These are phyloP conservation scores for Nycticorax nycticorax DNA, from an alignment of 2,113 vertebrate species.

Conservation along the genomic window DNA sequence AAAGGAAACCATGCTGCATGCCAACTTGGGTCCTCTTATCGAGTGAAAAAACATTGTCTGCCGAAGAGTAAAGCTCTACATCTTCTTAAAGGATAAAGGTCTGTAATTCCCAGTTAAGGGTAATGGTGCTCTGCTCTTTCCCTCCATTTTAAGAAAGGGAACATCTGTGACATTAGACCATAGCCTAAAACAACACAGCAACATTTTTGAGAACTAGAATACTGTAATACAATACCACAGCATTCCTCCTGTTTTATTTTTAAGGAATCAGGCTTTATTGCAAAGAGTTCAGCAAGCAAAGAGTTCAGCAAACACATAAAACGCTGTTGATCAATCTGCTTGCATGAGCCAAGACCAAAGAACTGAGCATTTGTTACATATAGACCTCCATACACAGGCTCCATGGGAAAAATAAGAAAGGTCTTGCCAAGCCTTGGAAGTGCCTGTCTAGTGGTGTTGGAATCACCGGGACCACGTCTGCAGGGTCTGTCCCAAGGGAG, in stretches of 20 bases:
- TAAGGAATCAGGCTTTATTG: not conserved
- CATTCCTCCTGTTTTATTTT: slow-evolving; percentile 21
- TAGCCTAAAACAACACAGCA: slow-evolving; percentile 20
- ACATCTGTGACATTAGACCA: not conserved
- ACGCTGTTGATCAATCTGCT: not conserved
- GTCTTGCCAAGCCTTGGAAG: not conserved
- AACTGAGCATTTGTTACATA: not conserved
- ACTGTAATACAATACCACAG: not conserved
- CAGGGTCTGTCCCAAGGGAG: not conserved
- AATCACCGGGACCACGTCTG: not conserved
- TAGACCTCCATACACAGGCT: not conserved
- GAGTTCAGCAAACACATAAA: not conserved
- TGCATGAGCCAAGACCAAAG: not conserved
- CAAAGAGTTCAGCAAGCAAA: not conserved
- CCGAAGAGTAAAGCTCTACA: not conserved
- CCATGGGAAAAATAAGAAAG: not conserved
- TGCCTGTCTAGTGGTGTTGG: not conserved
- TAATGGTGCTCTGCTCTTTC: not conserved
- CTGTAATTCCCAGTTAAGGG: not conserved
- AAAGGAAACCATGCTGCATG: not conserved
- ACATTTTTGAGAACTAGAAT: not conserved
- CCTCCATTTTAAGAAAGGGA: slow-evolving; percentile 7
- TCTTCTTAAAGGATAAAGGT: not conserved
- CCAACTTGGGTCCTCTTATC: not conserved
- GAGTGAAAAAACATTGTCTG: not conserved